Evolutionary conservation across 2,888 invertebrate species (phyloP).

Genomic region (Lasioglossum villosulum): DNA sequence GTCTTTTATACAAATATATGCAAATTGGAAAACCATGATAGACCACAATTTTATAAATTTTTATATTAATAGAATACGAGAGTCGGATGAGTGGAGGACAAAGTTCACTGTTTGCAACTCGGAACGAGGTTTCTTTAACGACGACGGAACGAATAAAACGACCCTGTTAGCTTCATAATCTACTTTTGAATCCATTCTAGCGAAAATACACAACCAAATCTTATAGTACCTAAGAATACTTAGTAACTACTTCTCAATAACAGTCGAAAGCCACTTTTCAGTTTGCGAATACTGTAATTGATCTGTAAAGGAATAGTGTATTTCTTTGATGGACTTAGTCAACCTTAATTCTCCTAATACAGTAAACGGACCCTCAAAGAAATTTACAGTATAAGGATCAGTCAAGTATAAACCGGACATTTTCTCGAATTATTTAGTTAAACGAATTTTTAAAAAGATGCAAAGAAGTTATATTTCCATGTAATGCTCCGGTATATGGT

Average conservation of each 20-base stretch:
- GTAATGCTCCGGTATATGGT: too few relatives aligned
- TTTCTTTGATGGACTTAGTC: neutral
- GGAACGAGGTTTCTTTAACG: slow-evolving; percentile 70
- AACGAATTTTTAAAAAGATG: neutral
- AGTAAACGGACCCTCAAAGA: neutral
- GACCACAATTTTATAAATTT: slow-evolving; percentile 39
- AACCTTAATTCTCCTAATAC: neutral
- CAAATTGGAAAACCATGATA: slow-evolving; percentile 31
- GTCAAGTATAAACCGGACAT: neutral
- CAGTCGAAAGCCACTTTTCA: slow-evolving; percentile 70
- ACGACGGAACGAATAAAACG: slow-evolving; percentile 59
- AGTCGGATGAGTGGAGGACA: neutral
- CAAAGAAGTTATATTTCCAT: neutral
- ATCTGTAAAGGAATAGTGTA: neutral
- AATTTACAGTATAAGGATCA: neutral
- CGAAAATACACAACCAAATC: slow-evolving; percentile 64
- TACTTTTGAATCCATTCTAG: slow-evolving; percentile 69
- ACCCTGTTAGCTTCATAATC: slow-evolving; percentile 71
- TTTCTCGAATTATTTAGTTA: too few relatives aligned
- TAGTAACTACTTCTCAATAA: slow-evolving; percentile 64
- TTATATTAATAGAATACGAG: slow-evolving; percentile 10
- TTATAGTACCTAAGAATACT: slow-evolving; percentile 58
- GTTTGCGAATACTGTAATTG: slow-evolving; percentile 65
- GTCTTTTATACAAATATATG: neutral
- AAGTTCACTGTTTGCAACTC: slow-evolving; percentile 25